Percentiles rank a stretch among this genome's conserved stretches.
Conservation (phyloP, 2,797 vertebrate species). For the Phoebastria nigripes region DNA sequence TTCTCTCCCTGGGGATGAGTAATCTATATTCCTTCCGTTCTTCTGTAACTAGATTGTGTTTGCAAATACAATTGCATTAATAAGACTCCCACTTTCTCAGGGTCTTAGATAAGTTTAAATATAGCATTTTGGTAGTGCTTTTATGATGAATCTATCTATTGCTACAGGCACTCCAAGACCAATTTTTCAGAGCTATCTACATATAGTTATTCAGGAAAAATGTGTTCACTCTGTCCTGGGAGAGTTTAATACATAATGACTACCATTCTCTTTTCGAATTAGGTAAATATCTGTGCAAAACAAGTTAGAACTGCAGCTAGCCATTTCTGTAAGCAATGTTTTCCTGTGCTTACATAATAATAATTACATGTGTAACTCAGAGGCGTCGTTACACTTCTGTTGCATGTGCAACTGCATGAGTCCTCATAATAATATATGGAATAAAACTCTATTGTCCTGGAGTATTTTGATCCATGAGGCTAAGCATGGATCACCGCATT, state of each 20-base stretch:
- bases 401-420: neutral
- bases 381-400: neutral
- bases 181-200: conserved; percentile 17
- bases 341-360: neutral
- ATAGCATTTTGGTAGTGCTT: neutral
- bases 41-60: conserved; percentile 35
- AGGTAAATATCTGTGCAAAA: neutral
- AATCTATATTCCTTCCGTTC: conserved; percentile 29
- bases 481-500: neutral
- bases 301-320: neutral
- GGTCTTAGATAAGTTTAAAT: conserved; percentile 40
- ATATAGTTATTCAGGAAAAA: neutral
- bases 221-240: neutral
- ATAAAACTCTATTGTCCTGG: neutral
- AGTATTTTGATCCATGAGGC: neutral
- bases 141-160: neutral
- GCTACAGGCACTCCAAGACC: neutral
- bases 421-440: neutral
- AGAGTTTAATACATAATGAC: neutral
- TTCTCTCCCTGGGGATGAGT: neutral
- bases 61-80: conserved; percentile 55
- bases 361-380: neutral
- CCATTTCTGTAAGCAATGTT: neutral
- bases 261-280: neutral
- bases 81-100: conserved; percentile 15